Evolutionary conservation across 2,888 invertebrate genomes (phyloP), one percentile per base, ranked within the genome.

Genomic region (Gastracanthus pulcherrimus): DNA sequence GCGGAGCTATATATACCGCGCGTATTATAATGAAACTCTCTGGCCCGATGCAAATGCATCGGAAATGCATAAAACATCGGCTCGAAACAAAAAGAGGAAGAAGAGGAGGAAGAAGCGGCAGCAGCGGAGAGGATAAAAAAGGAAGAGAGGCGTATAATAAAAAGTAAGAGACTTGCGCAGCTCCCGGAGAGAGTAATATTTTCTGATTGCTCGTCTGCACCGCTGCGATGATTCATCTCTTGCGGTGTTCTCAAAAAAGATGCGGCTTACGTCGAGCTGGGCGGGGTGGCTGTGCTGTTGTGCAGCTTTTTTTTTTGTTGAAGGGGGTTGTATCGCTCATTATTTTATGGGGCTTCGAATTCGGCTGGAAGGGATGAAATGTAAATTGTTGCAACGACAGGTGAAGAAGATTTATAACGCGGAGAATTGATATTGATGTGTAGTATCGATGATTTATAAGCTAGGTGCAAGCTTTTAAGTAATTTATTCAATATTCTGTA

Each of bases 31-130:
- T 55, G 67, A 9, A 48, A 67, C 74, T 67, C 13, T 19, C 9
- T 31, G 74, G 62, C 23, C 55, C 23, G 78, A 70, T 71, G 71
- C 31, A 71, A 71, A 55, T 69, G 58, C 70, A 77, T 72, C 58
- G 67, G 64, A 45, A 79, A 79, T 79, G 64, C 72, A 79, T 79
- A 79, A 74, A 74, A 58, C 67, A 79, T 79, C 58, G 19, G 5
- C 5, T 11, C 31, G 16, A 26, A 62, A 51, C 16, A 9, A 67
- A 71, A 48, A 45, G 45, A 62, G 36, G 7, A 16, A 58, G 48
- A 38, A 19, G 74, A 31, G 16, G 23, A 5, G 19, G 70, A 55
- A n/a, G n/a, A n/a, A n/a, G n/a, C n/a, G n/a, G n/a, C n/a, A n/a
- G n/a, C n/a, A n/a, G n/a, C n/a, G n/a, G n/a, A n/a, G n/a, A n/a